Evolutionary conservation across 1,140 invertebrate species (phyloP).

Genomic region (Melanaphis sacchari): DNA sequence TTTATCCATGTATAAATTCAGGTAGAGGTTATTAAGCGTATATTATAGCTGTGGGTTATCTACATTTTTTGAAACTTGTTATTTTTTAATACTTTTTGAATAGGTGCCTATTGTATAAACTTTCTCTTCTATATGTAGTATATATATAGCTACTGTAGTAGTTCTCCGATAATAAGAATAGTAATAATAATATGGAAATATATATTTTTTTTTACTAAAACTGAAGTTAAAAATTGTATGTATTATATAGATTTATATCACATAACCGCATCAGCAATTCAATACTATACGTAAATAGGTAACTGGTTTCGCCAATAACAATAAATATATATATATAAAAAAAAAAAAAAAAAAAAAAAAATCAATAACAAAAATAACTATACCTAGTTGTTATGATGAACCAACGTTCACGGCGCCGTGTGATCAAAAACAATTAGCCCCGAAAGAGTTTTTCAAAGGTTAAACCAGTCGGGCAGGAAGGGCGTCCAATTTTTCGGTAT

Average conservation of each 20-base stretch:
- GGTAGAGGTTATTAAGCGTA: not conserved
- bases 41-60: constrained; percentile 2
- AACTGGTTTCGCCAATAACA: not conserved
- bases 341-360: too few relatives aligned
- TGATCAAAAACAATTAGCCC: not conserved
- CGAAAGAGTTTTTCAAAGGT: constrained; percentile 33
- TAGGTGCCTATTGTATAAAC: not conserved
- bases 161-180: not conserved
- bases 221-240: not conserved
- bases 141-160: not conserved
- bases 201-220: not conserved
- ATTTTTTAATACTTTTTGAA: not conserved
- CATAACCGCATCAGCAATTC: not conserved
- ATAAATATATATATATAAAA: too few relatives aligned
- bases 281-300: not conserved
- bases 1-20: not conserved
- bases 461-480: not conserved
- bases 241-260: not conserved
- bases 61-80: constrained; percentile 10
- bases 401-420: not conserved
- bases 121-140: not conserved
- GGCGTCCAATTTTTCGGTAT: not conserved
- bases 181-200: not conserved
- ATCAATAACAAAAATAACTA: not conserved
- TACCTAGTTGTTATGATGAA: not conserved